These are phyloP conservation scores for Pangasius krempfi DNA, from an alignment of 2,797 vertebrate genomes.

Conservation along the genomic window DNA sequence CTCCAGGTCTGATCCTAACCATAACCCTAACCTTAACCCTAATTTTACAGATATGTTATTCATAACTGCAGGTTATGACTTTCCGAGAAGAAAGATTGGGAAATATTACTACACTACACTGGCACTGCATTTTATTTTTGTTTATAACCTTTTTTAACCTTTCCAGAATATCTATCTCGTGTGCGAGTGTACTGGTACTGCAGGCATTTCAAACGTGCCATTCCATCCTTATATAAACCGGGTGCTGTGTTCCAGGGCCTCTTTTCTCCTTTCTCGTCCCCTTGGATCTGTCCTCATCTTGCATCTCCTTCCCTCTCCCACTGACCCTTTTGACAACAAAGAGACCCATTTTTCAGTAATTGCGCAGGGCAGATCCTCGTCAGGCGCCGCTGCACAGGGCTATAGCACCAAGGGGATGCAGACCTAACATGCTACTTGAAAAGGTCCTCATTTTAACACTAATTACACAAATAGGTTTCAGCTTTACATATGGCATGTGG, in stretches of 20 bases:
- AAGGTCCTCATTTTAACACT: conserved; percentile 27
- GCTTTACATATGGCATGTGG: background rate
- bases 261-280: conserved; percentile 21
- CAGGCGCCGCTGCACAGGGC: conserved; percentile 46
- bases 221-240: conserved; percentile 14
- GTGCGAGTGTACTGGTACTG: background rate
- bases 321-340: conserved; percentile 52
- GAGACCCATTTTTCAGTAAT: conserved; percentile 56
- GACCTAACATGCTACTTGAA: conserved; percentile 36
- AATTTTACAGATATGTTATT: background rate
- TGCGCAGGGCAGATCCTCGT: conserved; percentile 53
- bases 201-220: background rate
- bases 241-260: conserved; percentile 26
- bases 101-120: background rate
- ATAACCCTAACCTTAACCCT: background rate
- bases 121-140: background rate
- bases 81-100: background rate
- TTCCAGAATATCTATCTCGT: background rate
- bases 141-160: too few relatives aligned
- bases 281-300: conserved; percentile 41
- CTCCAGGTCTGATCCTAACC: background rate
- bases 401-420: conserved; percentile 32
- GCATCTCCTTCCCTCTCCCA: conserved; percentile 40
- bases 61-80: background rate
- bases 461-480: conserved; percentile 22